phyloP scores from a whole-genome alignment of 2,113 vertebrate species.

The Platycercus adscitus region DNA sequence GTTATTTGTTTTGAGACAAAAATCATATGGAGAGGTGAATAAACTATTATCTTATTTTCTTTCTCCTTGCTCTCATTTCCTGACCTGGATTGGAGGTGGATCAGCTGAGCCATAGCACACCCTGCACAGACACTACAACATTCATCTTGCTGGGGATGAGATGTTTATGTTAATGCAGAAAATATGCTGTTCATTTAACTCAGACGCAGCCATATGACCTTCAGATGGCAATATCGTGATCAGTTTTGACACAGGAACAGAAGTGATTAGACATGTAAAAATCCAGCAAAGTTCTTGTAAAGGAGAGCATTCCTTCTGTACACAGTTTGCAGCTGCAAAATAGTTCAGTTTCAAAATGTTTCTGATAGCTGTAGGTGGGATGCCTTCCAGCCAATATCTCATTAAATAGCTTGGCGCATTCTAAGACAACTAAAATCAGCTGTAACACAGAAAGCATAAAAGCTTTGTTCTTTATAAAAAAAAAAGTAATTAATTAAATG shows the following conservation, averaged over 20 bases:
- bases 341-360: background rate
- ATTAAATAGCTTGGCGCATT: background rate
- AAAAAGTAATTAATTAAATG: background rate
- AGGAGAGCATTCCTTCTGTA: background rate
- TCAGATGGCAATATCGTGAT: conserved; percentile 32
- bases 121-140: conserved; percentile 32
- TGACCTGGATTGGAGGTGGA: background rate
- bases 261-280: background rate
- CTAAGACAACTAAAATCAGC: background rate
- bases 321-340: background rate
- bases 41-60: conserved; percentile 34
- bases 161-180: conserved; percentile 10
- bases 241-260: background rate
- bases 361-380: background rate
- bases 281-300: background rate
- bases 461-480: background rate
- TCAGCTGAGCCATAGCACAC: conserved; percentile 30
- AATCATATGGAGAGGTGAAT: conserved; percentile 7
- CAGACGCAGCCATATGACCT: conserved; percentile 28
- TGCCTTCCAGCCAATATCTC: background rate
- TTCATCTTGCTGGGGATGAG: background rate
- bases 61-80: conserved; percentile 43
- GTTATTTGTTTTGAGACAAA: conserved; percentile 32
- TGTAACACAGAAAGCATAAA: background rate
- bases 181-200: conserved; percentile 44